These are phyloP conservation scores for Hypolimnas misippus DNA, from an alignment of 2,888 invertebrate species.

Conservation along the genomic window DNA sequence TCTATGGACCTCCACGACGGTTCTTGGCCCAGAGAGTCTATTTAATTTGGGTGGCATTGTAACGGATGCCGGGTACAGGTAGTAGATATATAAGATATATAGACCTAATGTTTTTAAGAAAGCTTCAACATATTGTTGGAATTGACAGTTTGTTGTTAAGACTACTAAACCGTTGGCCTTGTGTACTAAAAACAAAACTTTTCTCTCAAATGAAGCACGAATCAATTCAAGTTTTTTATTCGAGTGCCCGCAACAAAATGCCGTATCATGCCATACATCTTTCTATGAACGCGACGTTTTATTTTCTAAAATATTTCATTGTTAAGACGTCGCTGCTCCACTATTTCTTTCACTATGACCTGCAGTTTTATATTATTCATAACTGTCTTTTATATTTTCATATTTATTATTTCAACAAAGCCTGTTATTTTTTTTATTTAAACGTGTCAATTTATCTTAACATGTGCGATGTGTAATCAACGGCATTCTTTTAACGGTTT, in stretches of 20 bases:
- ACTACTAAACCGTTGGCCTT: not conserved
- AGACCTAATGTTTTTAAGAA: too few relatives aligned
- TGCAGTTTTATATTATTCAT: constrained; percentile 11
- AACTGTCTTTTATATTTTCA: not conserved
- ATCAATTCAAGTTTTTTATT: constrained; percentile 6
- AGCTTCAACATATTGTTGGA: too few relatives aligned
- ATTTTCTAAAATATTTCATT: constrained; percentile 23
- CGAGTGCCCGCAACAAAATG: constrained; percentile 18
- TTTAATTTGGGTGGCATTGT: too few relatives aligned
- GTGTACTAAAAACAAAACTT: not conserved
- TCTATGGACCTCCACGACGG: too few relatives aligned
- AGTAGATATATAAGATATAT: too few relatives aligned
- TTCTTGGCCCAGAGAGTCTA: too few relatives aligned
- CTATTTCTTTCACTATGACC: constrained; percentile 13
- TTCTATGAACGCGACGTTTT: constrained; percentile 23
- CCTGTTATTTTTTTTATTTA: not conserved
- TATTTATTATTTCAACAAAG: not conserved
- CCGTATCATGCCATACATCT: constrained; percentile 22
- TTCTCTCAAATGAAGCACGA: not conserved
- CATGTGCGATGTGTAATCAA: not conserved
- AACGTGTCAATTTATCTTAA: not conserved
- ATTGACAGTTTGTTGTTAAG: too few relatives aligned
- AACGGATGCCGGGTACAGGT: too few relatives aligned
- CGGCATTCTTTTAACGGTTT: not conserved
- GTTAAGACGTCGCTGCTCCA: constrained; percentile 21